Base-by-base conservation (phyloP, 1,140 invertebrate species). In the Ceratoteleas bidentatus region DNA sequence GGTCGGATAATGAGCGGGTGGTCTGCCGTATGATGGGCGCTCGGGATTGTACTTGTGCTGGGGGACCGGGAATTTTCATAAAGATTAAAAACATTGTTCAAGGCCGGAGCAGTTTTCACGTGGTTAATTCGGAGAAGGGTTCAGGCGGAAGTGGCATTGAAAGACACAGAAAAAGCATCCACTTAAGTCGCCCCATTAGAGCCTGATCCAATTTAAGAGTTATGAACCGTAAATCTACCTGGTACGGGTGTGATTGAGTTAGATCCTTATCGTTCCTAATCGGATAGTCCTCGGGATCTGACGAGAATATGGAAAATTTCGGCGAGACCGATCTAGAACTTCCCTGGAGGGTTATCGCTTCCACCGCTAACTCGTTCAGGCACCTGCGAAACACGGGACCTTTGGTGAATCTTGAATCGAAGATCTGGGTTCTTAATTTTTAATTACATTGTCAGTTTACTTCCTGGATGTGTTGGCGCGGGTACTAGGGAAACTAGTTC, bases 1-100 rank as follows among this genome's bases (percentile, higher is more conserved):
- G 75, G 61, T 76, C 36, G 65, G 76, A 79, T 83, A 80, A 79
- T 72, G 62, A 68, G 61, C 61, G 66, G 73, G 65, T 79, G 81
- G 81, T 73, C 76, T 72, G 66, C 72, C 53, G 54, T 70, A 65
- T 75, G 81, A 78, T 52, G 64, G 36, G 36, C 57, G 34, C 8
- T 6, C 53, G n/a, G 70, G 66, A 79, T 69, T 68, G 65, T 84
- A 77, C 16, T 24, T 24, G 24, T 32, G 57, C 82, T 84, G 54
- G 15, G 45, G 75, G 64, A 79, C 52, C 70, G 56, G 62, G 45
- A 79, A 79, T 62, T 78, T 83, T 76, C 73, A 70, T 58, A 56
- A 75, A 75, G 66, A 76, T 77, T 77, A 68, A 77, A 76, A 81
- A 81, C 64, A 47, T 81, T 58, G 16, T 65, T 62, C 50, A 52